Percentiles rank a stretch among this genome's conserved stretches.
These are phyloP conservation scores for Microcebus griseorufus DNA, from an alignment of 2,113 vertebrate genomes.

Conservation along the genomic window DNA sequence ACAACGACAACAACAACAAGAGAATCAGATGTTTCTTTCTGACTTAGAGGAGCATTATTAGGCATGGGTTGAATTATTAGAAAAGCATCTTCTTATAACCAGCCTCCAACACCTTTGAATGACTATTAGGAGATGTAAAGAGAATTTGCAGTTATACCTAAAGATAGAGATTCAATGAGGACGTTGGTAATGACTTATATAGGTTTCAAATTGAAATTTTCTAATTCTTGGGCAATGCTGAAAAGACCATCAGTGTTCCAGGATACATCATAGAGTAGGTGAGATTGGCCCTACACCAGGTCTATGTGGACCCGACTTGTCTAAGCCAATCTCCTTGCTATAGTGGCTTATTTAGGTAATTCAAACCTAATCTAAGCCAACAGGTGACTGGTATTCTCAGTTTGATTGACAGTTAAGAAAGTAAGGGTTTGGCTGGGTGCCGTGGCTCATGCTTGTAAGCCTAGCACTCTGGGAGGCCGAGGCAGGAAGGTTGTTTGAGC, in stretches of 20 bases:
- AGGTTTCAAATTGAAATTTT: background rate
- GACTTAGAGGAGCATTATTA: background rate
- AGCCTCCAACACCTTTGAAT: background rate
- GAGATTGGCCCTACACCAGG: background rate
- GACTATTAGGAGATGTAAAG: background rate
- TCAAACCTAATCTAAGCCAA: background rate
- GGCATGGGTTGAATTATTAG: background rate
- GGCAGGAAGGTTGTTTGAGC: too few relatives aligned
- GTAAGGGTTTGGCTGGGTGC: background rate
- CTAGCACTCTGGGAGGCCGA: too few relatives aligned
- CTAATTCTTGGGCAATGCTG: background rate
- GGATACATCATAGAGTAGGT: too few relatives aligned
- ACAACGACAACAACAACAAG: background rate
- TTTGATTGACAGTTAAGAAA: background rate
- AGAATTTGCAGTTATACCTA: background rate
- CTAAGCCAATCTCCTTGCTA: background rate
- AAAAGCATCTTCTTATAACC: background rate
- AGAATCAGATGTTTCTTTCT: background rate
- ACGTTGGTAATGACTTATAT: background rate
- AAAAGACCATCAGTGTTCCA: background rate
- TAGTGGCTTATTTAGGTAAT: background rate
- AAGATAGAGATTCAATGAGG: background rate
- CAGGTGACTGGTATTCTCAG: background rate
- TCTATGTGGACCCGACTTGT: too few relatives aligned
- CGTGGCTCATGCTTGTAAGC: too few relatives aligned